These are phyloP conservation scores for Pomacea canaliculata DNA, from an alignment of 2,888 invertebrate species.

Conservation along the genomic window DNA sequence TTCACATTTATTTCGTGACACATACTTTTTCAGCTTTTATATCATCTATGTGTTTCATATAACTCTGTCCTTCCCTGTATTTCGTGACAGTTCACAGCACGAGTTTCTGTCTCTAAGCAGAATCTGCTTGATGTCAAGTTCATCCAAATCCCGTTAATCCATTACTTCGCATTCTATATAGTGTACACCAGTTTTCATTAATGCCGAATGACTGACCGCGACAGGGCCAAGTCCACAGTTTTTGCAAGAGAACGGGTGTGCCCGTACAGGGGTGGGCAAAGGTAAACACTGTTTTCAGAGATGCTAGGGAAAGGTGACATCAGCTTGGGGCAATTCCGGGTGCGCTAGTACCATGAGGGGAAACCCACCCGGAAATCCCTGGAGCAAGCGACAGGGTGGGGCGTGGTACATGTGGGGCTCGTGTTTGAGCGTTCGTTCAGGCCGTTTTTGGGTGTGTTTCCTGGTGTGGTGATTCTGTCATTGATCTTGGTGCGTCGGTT, in stretches of 20 bases:
- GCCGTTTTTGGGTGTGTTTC: too few relatives aligned
- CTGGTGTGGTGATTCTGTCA: too few relatives aligned
- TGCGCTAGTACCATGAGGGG: conserved; percentile 12
- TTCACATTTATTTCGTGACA: too few relatives aligned
- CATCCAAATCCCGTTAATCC: too few relatives aligned
- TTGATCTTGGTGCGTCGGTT: conserved; percentile 94
- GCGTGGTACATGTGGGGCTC: conserved; percentile 66
- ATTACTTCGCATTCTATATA: too few relatives aligned
- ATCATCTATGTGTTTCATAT: too few relatives aligned
- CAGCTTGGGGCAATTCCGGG: conserved; percentile 12
- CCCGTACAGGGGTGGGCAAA: conserved; percentile 22
- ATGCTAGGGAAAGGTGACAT: conserved; percentile 13
- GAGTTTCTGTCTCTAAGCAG: too few relatives aligned
- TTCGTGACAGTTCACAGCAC: too few relatives aligned
- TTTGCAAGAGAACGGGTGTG: conserved; percentile 22
- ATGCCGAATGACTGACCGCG: background rate
- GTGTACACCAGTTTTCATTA: background rate
- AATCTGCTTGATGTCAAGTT: too few relatives aligned
- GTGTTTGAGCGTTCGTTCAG: too few relatives aligned
- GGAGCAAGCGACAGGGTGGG: conserved; percentile 21
- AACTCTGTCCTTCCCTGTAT: too few relatives aligned
- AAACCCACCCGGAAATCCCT: conserved; percentile 17
- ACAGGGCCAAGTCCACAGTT: conserved; percentile 11
- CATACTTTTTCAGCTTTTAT: too few relatives aligned
- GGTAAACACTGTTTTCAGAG: conserved; percentile 23